These are phyloP conservation scores for Oreotrochilus melanogaster DNA, from an alignment of 2,113 vertebrate genomes.

Conservation along the genomic window DNA sequence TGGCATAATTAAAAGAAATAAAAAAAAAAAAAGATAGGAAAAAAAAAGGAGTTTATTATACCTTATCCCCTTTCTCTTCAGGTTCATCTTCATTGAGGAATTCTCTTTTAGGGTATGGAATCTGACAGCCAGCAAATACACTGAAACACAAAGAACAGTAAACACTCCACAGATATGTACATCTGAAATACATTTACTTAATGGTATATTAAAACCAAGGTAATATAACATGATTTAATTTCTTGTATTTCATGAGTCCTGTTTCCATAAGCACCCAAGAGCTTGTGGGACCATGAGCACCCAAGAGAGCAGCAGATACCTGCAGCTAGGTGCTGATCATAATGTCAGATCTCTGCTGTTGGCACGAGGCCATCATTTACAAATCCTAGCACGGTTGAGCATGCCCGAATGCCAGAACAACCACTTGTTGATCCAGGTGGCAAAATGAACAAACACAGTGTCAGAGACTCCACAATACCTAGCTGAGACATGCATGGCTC, in stretches of 20 bases:
- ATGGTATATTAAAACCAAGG: background rate
- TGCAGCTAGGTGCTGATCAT: background rate
- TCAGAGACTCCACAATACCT: background rate
- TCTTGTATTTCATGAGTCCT: background rate
- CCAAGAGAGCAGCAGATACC: background rate
- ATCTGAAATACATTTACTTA: background rate
- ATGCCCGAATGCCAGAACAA: background rate
- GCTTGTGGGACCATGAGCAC: background rate
- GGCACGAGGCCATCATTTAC: background rate
- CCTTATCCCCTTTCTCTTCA: constrained; percentile 98
- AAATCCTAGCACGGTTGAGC: constrained; percentile 16
- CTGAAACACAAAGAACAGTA: constrained; percentile 74
- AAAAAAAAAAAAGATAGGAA: background rate
- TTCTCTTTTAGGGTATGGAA: constrained; percentile 97
- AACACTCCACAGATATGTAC: background rate
- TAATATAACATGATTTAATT: background rate
- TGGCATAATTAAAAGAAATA: background rate
- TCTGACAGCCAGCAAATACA: constrained; percentile 98
- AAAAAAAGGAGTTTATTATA: constrained; percentile 52
- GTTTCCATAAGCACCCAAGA: background rate
- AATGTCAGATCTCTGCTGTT: background rate
- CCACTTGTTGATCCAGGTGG: constrained; percentile 14
- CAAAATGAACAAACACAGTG: constrained; percentile 4
- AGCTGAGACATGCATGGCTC: background rate
- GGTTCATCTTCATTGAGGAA: constrained; percentile 98